Evolutionary conservation across 2,797 vertebrate species (phyloP), one percentile per base, ranked within the genome.

Genomic region (Ispidina lecontei): DNA sequence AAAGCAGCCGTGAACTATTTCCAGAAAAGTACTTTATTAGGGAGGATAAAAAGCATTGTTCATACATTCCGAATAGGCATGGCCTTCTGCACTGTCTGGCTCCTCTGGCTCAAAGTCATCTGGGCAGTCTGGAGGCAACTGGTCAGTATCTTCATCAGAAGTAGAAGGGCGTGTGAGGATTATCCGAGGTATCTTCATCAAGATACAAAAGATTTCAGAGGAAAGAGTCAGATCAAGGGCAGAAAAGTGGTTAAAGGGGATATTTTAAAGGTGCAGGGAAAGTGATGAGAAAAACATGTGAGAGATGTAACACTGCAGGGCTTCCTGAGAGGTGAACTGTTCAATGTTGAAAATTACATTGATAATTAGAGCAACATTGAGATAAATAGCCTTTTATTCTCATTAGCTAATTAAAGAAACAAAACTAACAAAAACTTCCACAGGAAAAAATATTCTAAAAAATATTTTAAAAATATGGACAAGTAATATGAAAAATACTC

Each of bases 161-260:
- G 98, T 98, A 19, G 98, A 98, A 58, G 98, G 98, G 90, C 97
- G 97, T 10, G 98, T 99, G 93, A 99, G 98, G 96, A 98, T 98
- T 96, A 99, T 98, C 83, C 96, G 95, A 49, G 98, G 98, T 95
- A 98, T 98, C 98, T 99, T 97, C 85, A 90, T 77, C n/a, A 90
- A 56, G 68, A 78, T 20, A 85, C 1, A 10, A 95, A 84, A 95
- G 63, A 84, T 71, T 77, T 64, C 58, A 94, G 62, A 93, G 58
- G 86, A 91, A 75, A 70, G 46, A 89, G 22, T 67, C 18, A 86
- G 56, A 85, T 93, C 52, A 78, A 86, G 89, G 87, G n/a, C 15
- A 84, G 69, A 26, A 35, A 94, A 35, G 11, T 5, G 16, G 29
- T 76, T 51, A 47, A 52, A 58, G 23, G 37, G 29, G 46, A 13